Evolutionary conservation across 1,140 invertebrate genomes (phyloP).

Genomic region (Zelostemma sp.): DNA sequence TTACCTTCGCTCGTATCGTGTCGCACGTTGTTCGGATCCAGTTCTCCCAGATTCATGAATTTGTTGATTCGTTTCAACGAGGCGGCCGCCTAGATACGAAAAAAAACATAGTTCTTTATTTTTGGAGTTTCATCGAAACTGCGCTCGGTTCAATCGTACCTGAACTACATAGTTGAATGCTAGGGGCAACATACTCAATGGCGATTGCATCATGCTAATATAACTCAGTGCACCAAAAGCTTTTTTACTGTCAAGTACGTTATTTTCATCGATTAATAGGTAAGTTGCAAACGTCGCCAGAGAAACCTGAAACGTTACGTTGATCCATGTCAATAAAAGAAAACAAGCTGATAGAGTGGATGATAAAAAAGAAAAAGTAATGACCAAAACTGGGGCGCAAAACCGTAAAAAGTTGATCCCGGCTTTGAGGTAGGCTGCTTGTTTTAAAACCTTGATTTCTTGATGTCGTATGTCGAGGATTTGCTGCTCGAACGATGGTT

Average conservation of each 20-base stretch:
- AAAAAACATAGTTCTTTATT: constrained; percentile 14
- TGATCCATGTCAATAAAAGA: constrained; percentile 2
- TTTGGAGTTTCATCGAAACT: neutral
- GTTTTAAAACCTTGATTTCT: too few relatives aligned
- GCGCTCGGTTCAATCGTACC: constrained; percentile 73
- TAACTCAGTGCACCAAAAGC: constrained; percentile 97
- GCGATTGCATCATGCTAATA: constrained; percentile 97
- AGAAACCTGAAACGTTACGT: constrained; percentile 86
- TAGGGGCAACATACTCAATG: constrained; percentile 90
- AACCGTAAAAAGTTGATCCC: constrained; percentile 98
- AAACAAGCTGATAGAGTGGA: neutral
- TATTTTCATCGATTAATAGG: constrained; percentile 83
- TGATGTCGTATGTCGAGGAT: too few relatives aligned
- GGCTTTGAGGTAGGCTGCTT: too few relatives aligned
- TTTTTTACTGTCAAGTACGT: constrained; percentile 88
- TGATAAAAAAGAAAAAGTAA: neutral
- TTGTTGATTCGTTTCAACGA: constrained; percentile 88
- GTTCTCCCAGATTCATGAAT: constrained; percentile 90
- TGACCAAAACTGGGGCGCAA: constrained; percentile 94
- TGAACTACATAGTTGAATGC: constrained; percentile 89
- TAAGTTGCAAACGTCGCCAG: constrained; percentile 94
- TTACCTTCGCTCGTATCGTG: constrained; percentile 83
- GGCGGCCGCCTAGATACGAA: constrained; percentile 76
- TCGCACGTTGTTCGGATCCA: constrained; percentile 81
- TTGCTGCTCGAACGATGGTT: too few relatives aligned